A percentile compares a stretch with the other conserved stretches of the same genome.
Evolutionary conservation across 2,888 invertebrate genomes (phyloP).

Genomic region (Drosophila prostipennis): DNA sequence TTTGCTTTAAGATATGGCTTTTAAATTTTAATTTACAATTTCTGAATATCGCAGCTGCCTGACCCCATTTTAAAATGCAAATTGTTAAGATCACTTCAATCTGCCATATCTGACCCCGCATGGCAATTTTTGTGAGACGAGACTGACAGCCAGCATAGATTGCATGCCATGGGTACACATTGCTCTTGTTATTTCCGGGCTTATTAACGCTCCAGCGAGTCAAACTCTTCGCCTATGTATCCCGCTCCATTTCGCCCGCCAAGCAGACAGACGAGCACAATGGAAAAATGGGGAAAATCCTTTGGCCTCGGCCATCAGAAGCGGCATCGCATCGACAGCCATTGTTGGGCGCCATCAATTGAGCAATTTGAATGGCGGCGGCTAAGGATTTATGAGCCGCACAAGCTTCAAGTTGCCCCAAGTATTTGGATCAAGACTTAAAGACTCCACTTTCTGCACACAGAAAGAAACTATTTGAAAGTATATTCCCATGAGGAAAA

Average conservation of each 20-base stretch:
- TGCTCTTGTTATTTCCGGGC: conserved; percentile 30
- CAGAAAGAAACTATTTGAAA: not conserved
- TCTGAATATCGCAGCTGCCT: too few relatives aligned
- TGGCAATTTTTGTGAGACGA: not conserved
- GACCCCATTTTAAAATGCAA: not conserved
- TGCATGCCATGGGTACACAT: conserved; percentile 16
- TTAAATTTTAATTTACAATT: too few relatives aligned
- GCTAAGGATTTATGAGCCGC: conserved; percentile 57
- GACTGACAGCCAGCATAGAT: conserved; percentile 43
- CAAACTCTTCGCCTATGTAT: conserved; percentile 8
- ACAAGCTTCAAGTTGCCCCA: conserved; percentile 11
- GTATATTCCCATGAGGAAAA: too few relatives aligned
- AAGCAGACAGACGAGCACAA: conserved; percentile 37
- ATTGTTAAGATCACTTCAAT: not conserved
- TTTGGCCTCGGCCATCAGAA: conserved; percentile 19
- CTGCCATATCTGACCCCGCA: conserved; percentile 12
- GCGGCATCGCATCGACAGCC: conserved; percentile 28
- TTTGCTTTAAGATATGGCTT: not conserved
- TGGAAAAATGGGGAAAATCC: conserved; percentile 28
- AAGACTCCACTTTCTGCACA: conserved; percentile 14
- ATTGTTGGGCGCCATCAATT: conserved; percentile 44
- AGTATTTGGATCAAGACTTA: conserved; percentile 20
- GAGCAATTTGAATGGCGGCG: conserved; percentile 49
- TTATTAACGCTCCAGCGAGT: conserved; percentile 67
- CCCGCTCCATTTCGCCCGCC: conserved; percentile 10